These are phyloP conservation scores for Drosophila aff. DNA, from an alignment of 1,140 invertebrate genomes.

Conservation along the genomic window DNA sequence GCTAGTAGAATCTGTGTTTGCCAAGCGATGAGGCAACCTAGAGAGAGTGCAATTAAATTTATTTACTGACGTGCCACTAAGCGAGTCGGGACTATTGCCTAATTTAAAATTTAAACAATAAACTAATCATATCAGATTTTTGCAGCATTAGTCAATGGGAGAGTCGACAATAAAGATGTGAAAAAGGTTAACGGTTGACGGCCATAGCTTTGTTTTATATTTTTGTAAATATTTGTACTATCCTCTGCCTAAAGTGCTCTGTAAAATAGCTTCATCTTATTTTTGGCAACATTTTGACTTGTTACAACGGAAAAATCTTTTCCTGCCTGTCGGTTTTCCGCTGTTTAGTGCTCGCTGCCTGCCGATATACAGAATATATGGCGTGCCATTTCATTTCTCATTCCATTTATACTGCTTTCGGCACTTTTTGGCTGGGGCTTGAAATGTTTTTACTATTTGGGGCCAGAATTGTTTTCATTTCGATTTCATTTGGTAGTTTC, in stretches of 20 bases:
- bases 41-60: slow-evolving; percentile 70
- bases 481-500: slow-evolving; percentile 34
- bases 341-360: slow-evolving; percentile 22
- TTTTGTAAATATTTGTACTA: slow-evolving; percentile 15
- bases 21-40: slow-evolving; percentile 44
- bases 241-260: neutral
- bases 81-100: slow-evolving; percentile 37
- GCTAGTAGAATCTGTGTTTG: slow-evolving; percentile 24
- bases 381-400: slow-evolving; percentile 65
- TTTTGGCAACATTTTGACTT: slow-evolving; percentile 64
- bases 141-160: slow-evolving; percentile 64
- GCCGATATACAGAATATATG: slow-evolving; percentile 56
- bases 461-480: slow-evolving; percentile 56
- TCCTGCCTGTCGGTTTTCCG: slow-evolving; percentile 49
- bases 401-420: slow-evolving; percentile 55
- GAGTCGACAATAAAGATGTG: slow-evolving; percentile 27
- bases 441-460: slow-evolving; percentile 68
- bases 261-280: slow-evolving; percentile 24
- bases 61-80: slow-evolving; percentile 65
- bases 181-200: slow-evolving; percentile 30
- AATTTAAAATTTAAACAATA: slow-evolving; percentile 49
- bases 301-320: slow-evolving; percentile 76
- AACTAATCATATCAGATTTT: slow-evolving; percentile 56
- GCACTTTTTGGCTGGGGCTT: slow-evolving; percentile 43
- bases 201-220: slow-evolving; percentile 13